Percentiles rank a stretch among this genome's conserved stretches.
phyloP scores from a whole-genome alignment of 1,140 invertebrate genomes.

The Liolophura sinensis region DNA sequence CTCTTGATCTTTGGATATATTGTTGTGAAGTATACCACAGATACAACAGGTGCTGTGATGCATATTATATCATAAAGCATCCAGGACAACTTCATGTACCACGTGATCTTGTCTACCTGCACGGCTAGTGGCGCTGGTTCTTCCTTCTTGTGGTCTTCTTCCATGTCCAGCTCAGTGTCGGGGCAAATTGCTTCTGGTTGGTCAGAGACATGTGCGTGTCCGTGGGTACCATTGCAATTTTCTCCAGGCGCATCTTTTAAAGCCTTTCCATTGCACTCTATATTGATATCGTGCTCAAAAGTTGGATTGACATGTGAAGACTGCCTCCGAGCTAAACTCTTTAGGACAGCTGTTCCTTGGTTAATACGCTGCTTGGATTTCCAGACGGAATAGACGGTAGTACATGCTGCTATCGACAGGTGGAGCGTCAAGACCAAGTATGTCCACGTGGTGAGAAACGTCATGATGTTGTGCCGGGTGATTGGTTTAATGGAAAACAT shows the following conservation, averaged over 20 bases:
- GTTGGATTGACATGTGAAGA: slow-evolving; percentile 1
- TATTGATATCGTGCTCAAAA: background rate
- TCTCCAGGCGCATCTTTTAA: background rate
- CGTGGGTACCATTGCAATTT: background rate
- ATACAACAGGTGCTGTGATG: slow-evolving; percentile 25
- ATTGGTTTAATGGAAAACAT: background rate
- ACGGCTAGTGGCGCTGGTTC: background rate
- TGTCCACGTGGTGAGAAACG: slow-evolving; percentile 30
- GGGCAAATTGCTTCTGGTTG: background rate
- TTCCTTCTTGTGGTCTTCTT: background rate
- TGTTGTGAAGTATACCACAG: slow-evolving; percentile 36
- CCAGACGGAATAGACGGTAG: slow-evolving; percentile 1
- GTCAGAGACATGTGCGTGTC: background rate
- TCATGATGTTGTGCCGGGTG: slow-evolving; percentile 14
- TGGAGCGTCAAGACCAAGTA: slow-evolving; percentile 21
- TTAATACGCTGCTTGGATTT: background rate
- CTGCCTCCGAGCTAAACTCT: background rate
- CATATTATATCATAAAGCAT: slow-evolving; percentile 28
- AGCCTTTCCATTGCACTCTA: slow-evolving; percentile 1
- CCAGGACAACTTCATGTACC: slow-evolving; percentile 38
- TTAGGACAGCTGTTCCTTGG: background rate
- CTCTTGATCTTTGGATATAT: slow-evolving; percentile 21
- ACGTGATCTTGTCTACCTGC: slow-evolving; percentile 9
- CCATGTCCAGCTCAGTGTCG: background rate
- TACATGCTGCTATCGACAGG: slow-evolving; percentile 5